phyloP scores from a whole-genome alignment of 2,888 invertebrate species.

The Autographa gamma region DNA sequence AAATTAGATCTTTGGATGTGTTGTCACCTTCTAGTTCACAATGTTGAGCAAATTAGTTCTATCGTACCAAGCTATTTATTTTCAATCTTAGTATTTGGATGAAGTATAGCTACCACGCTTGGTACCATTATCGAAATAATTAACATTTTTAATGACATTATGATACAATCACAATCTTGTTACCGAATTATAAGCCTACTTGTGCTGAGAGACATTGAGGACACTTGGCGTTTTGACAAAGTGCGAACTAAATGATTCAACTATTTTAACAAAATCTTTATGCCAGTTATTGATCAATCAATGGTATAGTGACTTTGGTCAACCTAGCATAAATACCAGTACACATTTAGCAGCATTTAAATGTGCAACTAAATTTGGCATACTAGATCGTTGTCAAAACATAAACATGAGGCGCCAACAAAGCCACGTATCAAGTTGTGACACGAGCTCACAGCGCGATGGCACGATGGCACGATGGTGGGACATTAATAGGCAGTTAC shows the following conservation, averaged over 20 bases:
- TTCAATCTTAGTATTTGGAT: too few species aligned
- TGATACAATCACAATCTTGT: too few species aligned
- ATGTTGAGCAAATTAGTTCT: too few species aligned
- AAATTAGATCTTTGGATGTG: too few species aligned
- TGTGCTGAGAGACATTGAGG: background rate
- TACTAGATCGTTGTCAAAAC: slow-evolving; percentile 2
- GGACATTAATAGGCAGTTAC: slow-evolving; percentile 56
- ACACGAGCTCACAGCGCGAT: slow-evolving; percentile 28
- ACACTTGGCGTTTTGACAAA: background rate
- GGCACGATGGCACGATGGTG: background rate
- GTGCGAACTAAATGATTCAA: too few species aligned
- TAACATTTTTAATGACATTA: slow-evolving; percentile 4
- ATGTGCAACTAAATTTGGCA: background rate
- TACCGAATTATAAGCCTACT: too few species aligned
- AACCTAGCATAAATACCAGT: background rate
- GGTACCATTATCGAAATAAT: background rate
- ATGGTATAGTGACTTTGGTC: too few species aligned
- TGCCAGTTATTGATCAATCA: too few species aligned
- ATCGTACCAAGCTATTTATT: too few species aligned
- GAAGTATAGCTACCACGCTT: too few species aligned
- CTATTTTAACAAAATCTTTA: too few species aligned
- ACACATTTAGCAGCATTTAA: background rate
- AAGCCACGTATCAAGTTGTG: slow-evolving; percentile 33
- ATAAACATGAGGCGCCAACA: slow-evolving; percentile 29
- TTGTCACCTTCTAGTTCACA: too few species aligned